These are phyloP conservation scores for Eulithis testata DNA, from an alignment of 2,888 invertebrate species.

Conservation along the genomic window DNA sequence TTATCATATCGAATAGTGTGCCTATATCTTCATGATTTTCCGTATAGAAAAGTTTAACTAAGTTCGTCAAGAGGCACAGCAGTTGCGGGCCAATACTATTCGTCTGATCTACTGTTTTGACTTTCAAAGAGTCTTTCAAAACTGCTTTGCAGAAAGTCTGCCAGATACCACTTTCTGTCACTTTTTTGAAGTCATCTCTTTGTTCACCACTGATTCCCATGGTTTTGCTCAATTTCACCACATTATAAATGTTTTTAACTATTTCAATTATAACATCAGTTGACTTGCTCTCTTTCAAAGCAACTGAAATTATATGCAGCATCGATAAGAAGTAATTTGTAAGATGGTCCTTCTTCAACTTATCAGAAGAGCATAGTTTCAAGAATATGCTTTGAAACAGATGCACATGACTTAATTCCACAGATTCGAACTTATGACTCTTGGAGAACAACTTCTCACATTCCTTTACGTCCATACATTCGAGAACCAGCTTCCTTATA, in stretches of 20 bases:
- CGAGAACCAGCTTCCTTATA: conserved; percentile 84
- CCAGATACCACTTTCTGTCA: conserved; percentile 80
- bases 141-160: conserved; percentile 86
- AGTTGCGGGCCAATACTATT: conserved; percentile 73
- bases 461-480: conserved; percentile 84
- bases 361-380: conserved; percentile 71
- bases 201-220: conserved; percentile 52
- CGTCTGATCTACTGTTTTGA: conserved; percentile 63
- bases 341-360: conserved; percentile 68
- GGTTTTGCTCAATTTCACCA: conserved; percentile 62
- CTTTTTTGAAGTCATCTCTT: conserved; percentile 66
- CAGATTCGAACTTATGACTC: conserved; percentile 86
- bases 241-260: conserved; percentile 59
- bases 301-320: conserved; percentile 79
- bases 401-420: conserved; percentile 84
- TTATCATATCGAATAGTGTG: conserved; percentile 89
- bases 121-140: conserved; percentile 87
- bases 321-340: conserved; percentile 83
- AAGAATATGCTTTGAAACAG: conserved; percentile 82
- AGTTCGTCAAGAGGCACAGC: conserved; percentile 81
- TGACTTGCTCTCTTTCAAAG: conserved; percentile 74
- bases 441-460: conserved; percentile 84
- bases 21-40: conserved; percentile 75
- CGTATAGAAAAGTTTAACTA: conserved; percentile 84
- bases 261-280: conserved; percentile 53